A percentile compares a stretch with the other conserved stretches of the same genome.
phyloP scores from a whole-genome alignment of 2,888 invertebrate genomes.

The Diarsia rubi region DNA sequence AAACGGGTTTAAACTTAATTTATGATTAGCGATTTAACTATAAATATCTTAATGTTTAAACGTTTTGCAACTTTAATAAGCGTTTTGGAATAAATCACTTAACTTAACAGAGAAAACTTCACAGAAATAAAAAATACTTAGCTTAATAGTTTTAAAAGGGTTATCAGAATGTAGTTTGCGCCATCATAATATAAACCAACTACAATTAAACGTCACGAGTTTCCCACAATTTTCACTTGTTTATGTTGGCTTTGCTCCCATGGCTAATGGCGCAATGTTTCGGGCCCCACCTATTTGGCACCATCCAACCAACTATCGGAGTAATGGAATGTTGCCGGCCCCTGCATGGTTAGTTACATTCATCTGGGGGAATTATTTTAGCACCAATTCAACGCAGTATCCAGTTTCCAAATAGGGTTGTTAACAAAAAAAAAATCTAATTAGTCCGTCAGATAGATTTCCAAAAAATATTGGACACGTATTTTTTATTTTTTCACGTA shows the following conservation, averaged over 20 bases:
- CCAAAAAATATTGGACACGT: no score
- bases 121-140: neutral
- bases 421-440: no score
- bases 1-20: neutral
- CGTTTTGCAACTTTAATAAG: neutral
- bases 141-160: neutral
- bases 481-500: no score
- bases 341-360: conserved; percentile 42
- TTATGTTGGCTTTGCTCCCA: conserved; percentile 61
- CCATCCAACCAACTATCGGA: conserved; percentile 35
- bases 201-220: conserved; percentile 12
- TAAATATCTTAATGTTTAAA: neutral
- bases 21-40: neutral
- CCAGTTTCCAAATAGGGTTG: no score
- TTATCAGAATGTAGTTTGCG: no score
- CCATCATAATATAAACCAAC: neutral
- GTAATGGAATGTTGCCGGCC: conserved; percentile 49
- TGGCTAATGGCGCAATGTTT: conserved; percentile 56
- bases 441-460: no score
- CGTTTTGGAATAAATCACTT: neutral
- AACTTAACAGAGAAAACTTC: neutral
- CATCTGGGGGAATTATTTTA: conserved; percentile 42
- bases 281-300: conserved; percentile 60
- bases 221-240: conserved; percentile 46
- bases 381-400: conserved; percentile 3